Evolutionary conservation across 2,113 vertebrate genomes (phyloP), one percentile per base, ranked within the genome.

Genomic region (Hassar affinis): DNA sequence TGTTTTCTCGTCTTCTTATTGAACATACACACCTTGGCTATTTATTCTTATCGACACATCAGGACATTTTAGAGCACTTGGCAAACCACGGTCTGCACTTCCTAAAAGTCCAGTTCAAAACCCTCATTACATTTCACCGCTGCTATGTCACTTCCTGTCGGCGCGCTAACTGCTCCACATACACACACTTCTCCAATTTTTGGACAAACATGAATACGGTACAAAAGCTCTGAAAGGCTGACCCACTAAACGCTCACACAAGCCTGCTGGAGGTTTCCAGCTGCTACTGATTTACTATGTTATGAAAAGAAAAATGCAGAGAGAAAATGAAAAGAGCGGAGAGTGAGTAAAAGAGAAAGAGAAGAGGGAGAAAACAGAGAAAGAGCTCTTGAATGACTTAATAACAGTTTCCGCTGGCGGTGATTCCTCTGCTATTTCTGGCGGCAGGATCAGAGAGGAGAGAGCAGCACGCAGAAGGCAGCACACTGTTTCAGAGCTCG

Each of bases 361-460:
- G 27, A 80, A 11, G 78, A 59, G 35, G 45, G 77, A 78, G 64
- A 78, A 71, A 33, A 47, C 57, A 76, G 69, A 84, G 38, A 69
- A 22, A 82, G 84, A 69, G 71, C 84, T 82, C 84, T 89, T 86
- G 78, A 91, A 87, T 89, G 86, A 86, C 88, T 87, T 88, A 84
- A 90, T 80, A 90, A 88, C 54, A 83, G 89, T 89, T 90, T 90
- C 83, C 78, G 85, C 79, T 90, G 87, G 86, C 86, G 80, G 56
- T 47, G 14, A 38, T 87, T 89, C 86, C 72, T 47, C 78, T 81
- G 83, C 89, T 91, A 88, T 91, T 88, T 90, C 84, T 91, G 86
- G 79, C 74, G 49, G 78, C 18, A 14, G 77, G 72, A 89, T 89
- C 87, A 89, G 83, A 91, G 83, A 51, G 61, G 66, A 86, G 83